Evolutionary conservation across 2,113 vertebrate genomes (phyloP).

Genomic region (Nesospiza acunhae): DNA sequence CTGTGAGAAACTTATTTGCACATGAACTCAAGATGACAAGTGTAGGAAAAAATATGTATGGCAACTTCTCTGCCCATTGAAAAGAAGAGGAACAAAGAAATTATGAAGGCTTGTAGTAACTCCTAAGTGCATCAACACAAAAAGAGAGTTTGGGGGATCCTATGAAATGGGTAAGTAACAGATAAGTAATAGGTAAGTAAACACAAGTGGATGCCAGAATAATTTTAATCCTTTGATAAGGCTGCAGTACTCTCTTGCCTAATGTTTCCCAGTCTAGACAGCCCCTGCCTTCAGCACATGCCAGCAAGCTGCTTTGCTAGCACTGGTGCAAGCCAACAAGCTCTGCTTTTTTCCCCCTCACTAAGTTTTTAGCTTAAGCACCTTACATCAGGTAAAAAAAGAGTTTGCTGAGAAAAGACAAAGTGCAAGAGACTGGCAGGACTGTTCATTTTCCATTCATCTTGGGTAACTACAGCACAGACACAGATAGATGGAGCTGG

Average conservation of each 20-base stretch:
- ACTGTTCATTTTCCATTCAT: not conserved
- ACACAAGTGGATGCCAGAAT: not conserved
- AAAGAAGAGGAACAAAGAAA: not conserved
- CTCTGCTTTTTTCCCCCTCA: not conserved
- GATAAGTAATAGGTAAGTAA: not conserved
- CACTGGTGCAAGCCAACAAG: not conserved
- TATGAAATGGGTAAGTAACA: not conserved
- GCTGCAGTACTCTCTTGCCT: not conserved
- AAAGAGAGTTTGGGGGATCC: not conserved
- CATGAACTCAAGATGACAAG: not conserved
- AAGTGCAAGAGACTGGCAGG: not conserved
- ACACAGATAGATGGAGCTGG: not conserved
- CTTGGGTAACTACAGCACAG: not conserved
- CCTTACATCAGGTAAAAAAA: not conserved
- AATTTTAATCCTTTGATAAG: not conserved
- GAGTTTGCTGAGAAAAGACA: not conserved
- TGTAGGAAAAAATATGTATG: not conserved
- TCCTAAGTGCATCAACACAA: not conserved
- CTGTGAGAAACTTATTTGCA: not conserved
- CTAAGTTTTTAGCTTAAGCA: not conserved
- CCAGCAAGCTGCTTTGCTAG: not conserved
- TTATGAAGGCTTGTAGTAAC: not conserved
- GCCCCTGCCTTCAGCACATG: rapidly evolving
- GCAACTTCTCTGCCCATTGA: not conserved
- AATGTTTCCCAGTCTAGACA: not conserved